Evolutionary conservation across 1,140 invertebrate genomes (phyloP).

Genomic region (Pseudomyrmex flavicornis): DNA sequence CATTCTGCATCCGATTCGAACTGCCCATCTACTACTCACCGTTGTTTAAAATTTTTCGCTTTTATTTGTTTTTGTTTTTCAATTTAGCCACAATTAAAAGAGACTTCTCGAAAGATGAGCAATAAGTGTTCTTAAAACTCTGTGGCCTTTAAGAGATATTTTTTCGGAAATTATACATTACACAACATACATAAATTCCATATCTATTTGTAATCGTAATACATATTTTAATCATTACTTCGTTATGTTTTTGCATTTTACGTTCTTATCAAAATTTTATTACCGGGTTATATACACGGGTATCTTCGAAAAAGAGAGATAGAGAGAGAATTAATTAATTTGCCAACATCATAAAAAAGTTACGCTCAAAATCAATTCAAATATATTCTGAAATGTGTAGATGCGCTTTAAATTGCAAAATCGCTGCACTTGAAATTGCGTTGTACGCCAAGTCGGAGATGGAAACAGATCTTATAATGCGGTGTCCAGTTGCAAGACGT

Average conservation of each 20-base stretch:
- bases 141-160: background rate
- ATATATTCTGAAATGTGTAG: background rate
- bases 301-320: too few relatives aligned
- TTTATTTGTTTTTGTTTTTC: background rate
- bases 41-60: background rate
- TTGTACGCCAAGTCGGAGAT: slow-evolving; percentile 6
- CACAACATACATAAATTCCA: background rate
- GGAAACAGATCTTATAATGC: slow-evolving; percentile 51
- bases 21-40: too few relatives aligned
- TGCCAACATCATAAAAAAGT: too few relatives aligned
- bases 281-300: too few relatives aligned
- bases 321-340: too few relatives aligned
- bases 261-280: too few relatives aligned
- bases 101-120: background rate
- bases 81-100: slow-evolving; percentile 9
- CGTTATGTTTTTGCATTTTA: too few relatives aligned
- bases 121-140: background rate
- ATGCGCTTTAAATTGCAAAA: background rate
- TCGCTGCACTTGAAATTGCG: slow-evolving; percentile 30
- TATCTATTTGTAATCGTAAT: background rate
- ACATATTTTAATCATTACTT: too few relatives aligned
- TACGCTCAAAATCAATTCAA: background rate
- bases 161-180: background rate
- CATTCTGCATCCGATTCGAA: too few relatives aligned
- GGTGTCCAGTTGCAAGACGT: slow-evolving; percentile 62